Percentiles rank a stretch among this genome's conserved stretches.
These are phyloP conservation scores for Fukomys damarensis DNA, from an alignment of 2,113 vertebrate species.

Conservation along the genomic window DNA sequence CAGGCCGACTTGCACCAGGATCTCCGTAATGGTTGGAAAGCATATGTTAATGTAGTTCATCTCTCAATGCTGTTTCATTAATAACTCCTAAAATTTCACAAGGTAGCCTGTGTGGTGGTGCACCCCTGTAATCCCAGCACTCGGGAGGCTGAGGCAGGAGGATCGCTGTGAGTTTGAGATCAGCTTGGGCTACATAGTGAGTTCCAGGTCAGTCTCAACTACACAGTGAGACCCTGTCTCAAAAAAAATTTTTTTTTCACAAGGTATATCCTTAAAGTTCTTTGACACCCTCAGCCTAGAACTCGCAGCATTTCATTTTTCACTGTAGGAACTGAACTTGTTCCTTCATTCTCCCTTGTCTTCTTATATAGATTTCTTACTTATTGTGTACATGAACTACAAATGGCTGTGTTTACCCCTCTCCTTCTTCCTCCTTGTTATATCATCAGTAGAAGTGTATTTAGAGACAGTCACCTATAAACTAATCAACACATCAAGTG, in stretches of 20 bases:
- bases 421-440: background rate
- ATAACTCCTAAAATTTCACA: conserved; percentile 86
- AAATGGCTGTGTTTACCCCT: background rate
- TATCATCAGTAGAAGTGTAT: conserved; percentile 42
- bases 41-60: conserved; percentile 88
- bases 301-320: conserved; percentile 80
- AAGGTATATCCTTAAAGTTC: conserved; percentile 83
- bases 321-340: background rate
- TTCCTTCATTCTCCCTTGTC: background rate
- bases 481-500: background rate
- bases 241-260: no score
- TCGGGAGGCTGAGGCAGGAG: no score
- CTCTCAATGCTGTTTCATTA: conserved; percentile 87
- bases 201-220: no score
- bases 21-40: conserved; percentile 88
- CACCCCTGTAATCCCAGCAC: no score
- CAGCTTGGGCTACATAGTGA: no score
- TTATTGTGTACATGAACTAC: background rate
- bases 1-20: conserved; percentile 86
- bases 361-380: background rate
- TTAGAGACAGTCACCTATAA: conserved; percentile 77
- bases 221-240: no score
- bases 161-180: no score
- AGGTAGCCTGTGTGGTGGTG: no score
- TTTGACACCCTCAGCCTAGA: conserved; percentile 80